A percentile compares a stretch with the other conserved stretches of the same genome.
Conservation (phyloP, 2,797 vertebrate genomes). For the Ptychobarbus kaznakovi region DNA sequence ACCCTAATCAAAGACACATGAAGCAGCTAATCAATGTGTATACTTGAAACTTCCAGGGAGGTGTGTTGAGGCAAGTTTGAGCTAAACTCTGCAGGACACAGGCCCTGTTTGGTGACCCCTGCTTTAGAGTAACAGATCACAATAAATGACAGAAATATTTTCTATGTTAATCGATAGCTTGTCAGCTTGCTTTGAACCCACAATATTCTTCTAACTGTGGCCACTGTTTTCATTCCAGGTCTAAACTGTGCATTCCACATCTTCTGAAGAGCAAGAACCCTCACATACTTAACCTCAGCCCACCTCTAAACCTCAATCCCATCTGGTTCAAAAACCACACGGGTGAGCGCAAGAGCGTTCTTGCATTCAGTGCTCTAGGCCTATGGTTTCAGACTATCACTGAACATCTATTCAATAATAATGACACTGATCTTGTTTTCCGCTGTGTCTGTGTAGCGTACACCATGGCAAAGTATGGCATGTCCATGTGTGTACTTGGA, state of each 20-base stretch:
- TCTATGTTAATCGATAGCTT: background rate
- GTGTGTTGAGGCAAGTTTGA: too few relatives aligned
- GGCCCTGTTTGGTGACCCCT: too few relatives aligned
- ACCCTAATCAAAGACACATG: too few relatives aligned
- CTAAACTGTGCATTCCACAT: slow-evolving; percentile 91
- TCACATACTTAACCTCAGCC: slow-evolving; percentile 95
- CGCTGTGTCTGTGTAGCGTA: slow-evolving; percentile 82
- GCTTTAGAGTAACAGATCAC: background rate
- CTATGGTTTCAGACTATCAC: slow-evolving; percentile 5
- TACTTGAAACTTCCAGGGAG: too few relatives aligned
- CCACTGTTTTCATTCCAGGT: slow-evolving; percentile 74
- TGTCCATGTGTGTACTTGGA: slow-evolving; percentile 98
- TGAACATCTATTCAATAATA: background rate
- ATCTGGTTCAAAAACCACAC: slow-evolving; percentile 98
- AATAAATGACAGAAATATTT: background rate
- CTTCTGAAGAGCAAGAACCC: slow-evolving; percentile 88
- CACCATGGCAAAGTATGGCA: slow-evolving; percentile 97
- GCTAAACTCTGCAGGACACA: too few relatives aligned
- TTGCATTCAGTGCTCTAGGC: background rate
- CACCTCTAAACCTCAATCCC: slow-evolving; percentile 93
- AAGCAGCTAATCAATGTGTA: too few relatives aligned
- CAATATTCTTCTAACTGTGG: background rate
- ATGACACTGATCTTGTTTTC: slow-evolving; percentile 26
- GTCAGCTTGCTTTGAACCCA: background rate
- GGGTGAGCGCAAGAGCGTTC: slow-evolving; percentile 72